Conservation (phyloP, 2,888 invertebrate species). For the Tetanocera ferruginea region DNA sequence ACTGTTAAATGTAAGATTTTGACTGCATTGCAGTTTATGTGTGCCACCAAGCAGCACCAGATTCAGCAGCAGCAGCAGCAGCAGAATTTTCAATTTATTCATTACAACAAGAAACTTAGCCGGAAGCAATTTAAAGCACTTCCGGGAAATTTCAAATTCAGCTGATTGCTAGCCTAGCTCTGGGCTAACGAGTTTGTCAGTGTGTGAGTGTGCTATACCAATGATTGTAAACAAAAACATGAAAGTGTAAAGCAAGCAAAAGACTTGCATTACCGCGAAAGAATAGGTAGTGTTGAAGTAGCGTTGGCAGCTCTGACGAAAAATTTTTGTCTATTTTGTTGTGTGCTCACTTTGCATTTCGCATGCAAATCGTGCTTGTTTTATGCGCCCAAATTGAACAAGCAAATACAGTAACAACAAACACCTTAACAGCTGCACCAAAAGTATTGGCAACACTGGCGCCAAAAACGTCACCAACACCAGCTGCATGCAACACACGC, state of each 20-base stretch:
- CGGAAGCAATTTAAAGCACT: slow-evolving; percentile 30
- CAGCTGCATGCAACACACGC: neutral
- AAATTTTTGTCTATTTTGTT: neutral
- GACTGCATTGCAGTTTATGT: neutral
- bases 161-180: neutral
- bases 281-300: neutral
- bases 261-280: neutral
- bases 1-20: neutral
- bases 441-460: neutral
- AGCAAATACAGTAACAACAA: neutral
- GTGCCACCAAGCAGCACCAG: neutral
- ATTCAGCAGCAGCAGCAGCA: neutral
- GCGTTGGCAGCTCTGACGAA: neutral
- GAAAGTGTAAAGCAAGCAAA: too few species aligned
- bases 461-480: neutral
- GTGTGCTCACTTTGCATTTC: neutral
- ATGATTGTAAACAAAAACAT: too few species aligned
- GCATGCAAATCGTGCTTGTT: too few species aligned
- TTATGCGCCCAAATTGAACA: too few species aligned
- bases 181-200: too few species aligned
- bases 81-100: neutral
- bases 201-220: too few species aligned
- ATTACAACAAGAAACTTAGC: slow-evolving; percentile 2
- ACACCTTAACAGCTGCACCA: neutral
- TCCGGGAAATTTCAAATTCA: slow-evolving; percentile 1